phyloP scores from a whole-genome alignment of 2,888 invertebrate genomes.

The Cosmia pyralina region DNA sequence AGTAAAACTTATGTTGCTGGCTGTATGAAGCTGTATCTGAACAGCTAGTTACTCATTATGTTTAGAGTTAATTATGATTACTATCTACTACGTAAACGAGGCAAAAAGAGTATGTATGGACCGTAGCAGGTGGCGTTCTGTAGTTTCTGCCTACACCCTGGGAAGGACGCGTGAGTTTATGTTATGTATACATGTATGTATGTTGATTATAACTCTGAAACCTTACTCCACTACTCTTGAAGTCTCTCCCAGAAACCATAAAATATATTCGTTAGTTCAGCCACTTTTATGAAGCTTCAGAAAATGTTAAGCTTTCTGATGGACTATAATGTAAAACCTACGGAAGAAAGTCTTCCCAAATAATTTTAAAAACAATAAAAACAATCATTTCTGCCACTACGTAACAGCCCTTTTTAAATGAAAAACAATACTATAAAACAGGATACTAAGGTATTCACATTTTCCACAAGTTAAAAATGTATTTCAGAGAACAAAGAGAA shows the following conservation, averaged over 20 bases:
- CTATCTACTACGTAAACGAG: too few relatives aligned
- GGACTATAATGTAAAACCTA: not conserved
- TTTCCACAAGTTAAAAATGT: not conserved
- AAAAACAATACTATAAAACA: not conserved
- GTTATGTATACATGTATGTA: too few relatives aligned
- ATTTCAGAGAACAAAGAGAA: constrained; percentile 7
- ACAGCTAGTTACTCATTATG: constrained; percentile 7
- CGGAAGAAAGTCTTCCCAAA: not conserved
- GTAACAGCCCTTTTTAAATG: not conserved
- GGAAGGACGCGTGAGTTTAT: too few relatives aligned
- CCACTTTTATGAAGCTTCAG: constrained; percentile 36
- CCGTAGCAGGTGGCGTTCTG: too few relatives aligned
- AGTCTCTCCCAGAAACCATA: constrained; percentile 42
- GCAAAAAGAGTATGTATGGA: too few relatives aligned
- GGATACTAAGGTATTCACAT: not conserved
- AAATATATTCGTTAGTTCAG: constrained; percentile 40
- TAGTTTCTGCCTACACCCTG: too few relatives aligned
- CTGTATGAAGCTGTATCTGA: constrained; percentile 6
- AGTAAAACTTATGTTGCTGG: not conserved
- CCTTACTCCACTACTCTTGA: constrained; percentile 38
- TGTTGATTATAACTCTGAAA: constrained; percentile 4
- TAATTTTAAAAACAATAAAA: not conserved
- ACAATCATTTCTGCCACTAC: not conserved
- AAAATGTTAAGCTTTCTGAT: constrained; percentile 29
- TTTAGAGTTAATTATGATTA: constrained; percentile 21